Conservation (phyloP, 2,888 invertebrate species). For the Nyleta sp. region DNA sequence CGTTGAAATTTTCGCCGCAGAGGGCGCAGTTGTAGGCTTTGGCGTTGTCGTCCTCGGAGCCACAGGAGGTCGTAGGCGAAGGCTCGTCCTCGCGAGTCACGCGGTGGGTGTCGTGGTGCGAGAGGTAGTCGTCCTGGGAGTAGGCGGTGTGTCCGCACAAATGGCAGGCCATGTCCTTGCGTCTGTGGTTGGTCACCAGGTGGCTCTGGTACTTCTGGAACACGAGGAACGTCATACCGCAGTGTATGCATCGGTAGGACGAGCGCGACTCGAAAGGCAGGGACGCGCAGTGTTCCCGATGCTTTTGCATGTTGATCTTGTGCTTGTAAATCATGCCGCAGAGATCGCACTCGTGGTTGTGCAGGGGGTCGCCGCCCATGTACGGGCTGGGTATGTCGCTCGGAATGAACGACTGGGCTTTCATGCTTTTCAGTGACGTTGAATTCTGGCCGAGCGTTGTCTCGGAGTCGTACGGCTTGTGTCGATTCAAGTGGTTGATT, state of each 20-base stretch:
- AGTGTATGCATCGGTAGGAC: conserved; percentile 76
- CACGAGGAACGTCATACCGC: conserved; percentile 77
- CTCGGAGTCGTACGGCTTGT: conserved; percentile 72
- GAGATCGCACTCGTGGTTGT: conserved; percentile 76
- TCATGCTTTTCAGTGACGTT: conserved; percentile 64
- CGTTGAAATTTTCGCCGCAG: conserved; percentile 86
- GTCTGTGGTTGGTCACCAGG: conserved; percentile 72
- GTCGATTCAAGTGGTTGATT: conserved; percentile 75
- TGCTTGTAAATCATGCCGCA: conserved; percentile 81
- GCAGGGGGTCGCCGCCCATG: conserved; percentile 76
- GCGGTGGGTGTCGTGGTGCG: conserved; percentile 79
- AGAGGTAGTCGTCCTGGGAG: conserved; percentile 83
- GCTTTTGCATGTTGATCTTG: conserved; percentile 77
- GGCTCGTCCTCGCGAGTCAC: conserved; percentile 3
- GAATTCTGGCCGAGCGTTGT: conserved; percentile 38
- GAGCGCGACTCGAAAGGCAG: conserved; percentile 71
- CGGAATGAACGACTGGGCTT: conserved; percentile 1
- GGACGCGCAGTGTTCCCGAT: conserved; percentile 73
- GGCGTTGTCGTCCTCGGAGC: conserved; percentile 9
- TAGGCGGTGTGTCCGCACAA: conserved; percentile 83
- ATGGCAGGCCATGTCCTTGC: conserved; percentile 82
- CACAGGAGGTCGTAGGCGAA: not conserved
- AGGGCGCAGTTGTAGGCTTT: conserved; percentile 84
- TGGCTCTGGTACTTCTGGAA: conserved; percentile 78
- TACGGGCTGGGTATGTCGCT: conserved; percentile 71